Evolutionary conservation across 2,888 invertebrate species (phyloP), one percentile per base, ranked within the genome.

Genomic region (Steinernema hermaphroditum): DNA sequence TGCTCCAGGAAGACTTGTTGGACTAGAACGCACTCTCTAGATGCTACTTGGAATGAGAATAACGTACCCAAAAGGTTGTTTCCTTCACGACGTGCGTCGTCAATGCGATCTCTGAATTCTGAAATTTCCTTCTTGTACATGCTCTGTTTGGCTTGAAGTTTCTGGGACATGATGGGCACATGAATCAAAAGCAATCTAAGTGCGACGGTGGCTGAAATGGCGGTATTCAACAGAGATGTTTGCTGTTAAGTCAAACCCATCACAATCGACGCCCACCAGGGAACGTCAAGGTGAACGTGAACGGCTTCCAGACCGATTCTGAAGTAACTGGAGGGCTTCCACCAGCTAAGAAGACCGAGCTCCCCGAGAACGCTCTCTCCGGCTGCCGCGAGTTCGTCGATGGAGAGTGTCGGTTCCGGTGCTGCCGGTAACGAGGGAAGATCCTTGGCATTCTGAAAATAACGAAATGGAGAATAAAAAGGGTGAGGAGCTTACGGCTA

Each of bases 191-290:
- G 80, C 0, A 91, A 84, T 83, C 96, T 91, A 0, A 95, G 91
- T 37, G 91, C 87, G 0, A 93, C 74, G 0, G 96, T 96, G n/a
- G 92, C 91, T 91, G 85, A 76, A 88, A 86, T 41, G 2, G 69
- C 46, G 22, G 72, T 71, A 2, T 46, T 54, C 22, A 34, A 74
- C 37, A 12, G 37, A 37, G 4, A 37, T 12, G 4, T 8, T 4
- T 37, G 37, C 4, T 12, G 49, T 74, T 82, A 29, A 70, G 24
- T 54, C 83, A 79, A 88, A 91, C 92, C 92, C 72, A 92, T 88
- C 1, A 92, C 89, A 81, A 96, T 94, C 14, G 93, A 89, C 44
- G 90, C 91, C 94, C 96, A 97, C 97, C 97, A 97, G 0, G 96
- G 96, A 14, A 96, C 78, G 80, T 92, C 93, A 14, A 90, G 87